Evolutionary conservation across 2,113 vertebrate species (phyloP).

Genomic region (Mus spicilegus): DNA sequence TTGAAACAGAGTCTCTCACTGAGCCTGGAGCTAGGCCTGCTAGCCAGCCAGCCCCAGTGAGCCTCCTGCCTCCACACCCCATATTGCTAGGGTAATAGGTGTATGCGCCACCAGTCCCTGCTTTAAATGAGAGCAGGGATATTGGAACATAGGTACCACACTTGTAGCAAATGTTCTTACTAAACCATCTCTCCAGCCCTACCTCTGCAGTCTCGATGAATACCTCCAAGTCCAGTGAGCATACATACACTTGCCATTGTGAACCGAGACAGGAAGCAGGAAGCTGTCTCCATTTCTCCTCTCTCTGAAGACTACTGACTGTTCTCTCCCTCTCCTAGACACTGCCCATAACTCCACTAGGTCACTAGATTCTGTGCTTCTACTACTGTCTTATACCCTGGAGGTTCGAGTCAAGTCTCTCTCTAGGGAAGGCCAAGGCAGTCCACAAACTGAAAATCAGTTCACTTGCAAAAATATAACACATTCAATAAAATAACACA

Average conservation of each 20-base stretch:
- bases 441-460: background rate
- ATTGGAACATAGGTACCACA: background rate
- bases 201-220: background rate
- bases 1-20: background rate
- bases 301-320: background rate
- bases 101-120: background rate
- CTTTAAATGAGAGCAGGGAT: background rate
- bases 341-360: background rate
- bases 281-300: background rate
- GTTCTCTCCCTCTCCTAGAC: background rate
- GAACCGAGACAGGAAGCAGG: background rate
- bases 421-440: background rate
- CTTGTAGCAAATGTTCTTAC: background rate
- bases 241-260: background rate
- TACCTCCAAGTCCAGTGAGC: background rate
- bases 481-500: background rate
- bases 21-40: background rate
- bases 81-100: background rate
- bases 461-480: background rate
- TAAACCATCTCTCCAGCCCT: background rate
- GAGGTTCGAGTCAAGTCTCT: background rate
- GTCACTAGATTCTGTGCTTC: background rate
- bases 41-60: background rate
- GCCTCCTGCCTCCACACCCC: background rate
- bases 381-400: background rate